Percentiles rank a stretch among this genome's conserved stretches.
These are phyloP conservation scores for Papilio gigon DNA, from an alignment of 2,888 invertebrate genomes.

Conservation along the genomic window DNA sequence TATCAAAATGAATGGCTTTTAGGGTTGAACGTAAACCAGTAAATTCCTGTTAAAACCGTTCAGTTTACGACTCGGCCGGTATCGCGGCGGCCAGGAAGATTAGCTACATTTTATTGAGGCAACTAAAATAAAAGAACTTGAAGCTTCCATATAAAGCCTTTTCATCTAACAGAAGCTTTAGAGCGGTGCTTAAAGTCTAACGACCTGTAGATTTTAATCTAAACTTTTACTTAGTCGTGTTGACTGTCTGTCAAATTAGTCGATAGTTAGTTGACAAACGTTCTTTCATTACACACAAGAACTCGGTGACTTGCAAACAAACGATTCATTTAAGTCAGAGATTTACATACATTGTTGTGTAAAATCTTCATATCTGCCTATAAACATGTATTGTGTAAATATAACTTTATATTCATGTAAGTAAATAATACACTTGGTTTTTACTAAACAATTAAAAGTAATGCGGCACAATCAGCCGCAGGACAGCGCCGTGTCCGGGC, in stretches of 20 bases:
- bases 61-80: conserved; percentile 29
- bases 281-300: too few relatives aligned
- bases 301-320: too few relatives aligned
- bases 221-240: conserved; percentile 2
- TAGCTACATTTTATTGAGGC: conserved; percentile 26
- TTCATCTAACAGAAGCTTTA: conserved; percentile 18
- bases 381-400: not conserved
- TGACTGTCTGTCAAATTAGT: too few relatives aligned
- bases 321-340: not conserved
- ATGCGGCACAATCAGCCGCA: not conserved
- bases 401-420: not conserved
- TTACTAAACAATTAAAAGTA: not conserved
- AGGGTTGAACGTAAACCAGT: conserved; percentile 7
- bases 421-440: not conserved
- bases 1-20: not conserved
- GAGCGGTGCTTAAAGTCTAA: conserved; percentile 17
- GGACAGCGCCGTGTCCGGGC: conserved; percentile 2
- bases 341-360: not conserved
- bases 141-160: conserved; percentile 23
- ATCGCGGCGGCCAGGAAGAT: conserved; percentile 16
- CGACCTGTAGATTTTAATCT: conserved; percentile 23
- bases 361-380: not conserved
- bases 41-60: conserved; percentile 33
- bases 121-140: conserved; percentile 24
- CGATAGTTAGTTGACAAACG: too few relatives aligned